Evolutionary conservation across 2,888 invertebrate species (phyloP).

Genomic region (Andrena bicolor): DNA sequence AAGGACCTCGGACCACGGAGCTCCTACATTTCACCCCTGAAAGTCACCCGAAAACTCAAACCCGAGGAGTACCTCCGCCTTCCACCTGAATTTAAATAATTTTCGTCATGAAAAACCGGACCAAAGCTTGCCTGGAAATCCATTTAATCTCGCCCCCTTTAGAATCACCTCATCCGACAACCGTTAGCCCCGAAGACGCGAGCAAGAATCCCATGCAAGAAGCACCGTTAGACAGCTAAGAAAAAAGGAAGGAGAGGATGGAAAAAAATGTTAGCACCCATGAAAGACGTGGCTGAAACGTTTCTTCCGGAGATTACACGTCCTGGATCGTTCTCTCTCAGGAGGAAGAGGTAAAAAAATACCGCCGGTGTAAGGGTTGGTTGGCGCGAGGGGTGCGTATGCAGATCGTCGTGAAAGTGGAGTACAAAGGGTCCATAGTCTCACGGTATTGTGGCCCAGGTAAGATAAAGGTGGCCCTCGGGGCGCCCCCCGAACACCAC

Average conservation of each 20-base stretch:
- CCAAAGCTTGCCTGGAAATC: background rate
- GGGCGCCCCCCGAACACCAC: slow-evolving; percentile 58
- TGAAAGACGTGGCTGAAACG: slow-evolving; percentile 45
- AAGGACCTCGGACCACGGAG: no score
- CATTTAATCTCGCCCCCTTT: background rate
- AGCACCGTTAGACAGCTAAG: slow-evolving; percentile 54
- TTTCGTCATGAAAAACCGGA: no score
- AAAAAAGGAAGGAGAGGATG: background rate
- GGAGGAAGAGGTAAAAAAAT: slow-evolving; percentile 29
- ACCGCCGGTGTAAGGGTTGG: slow-evolving; percentile 31
- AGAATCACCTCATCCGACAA: background rate
- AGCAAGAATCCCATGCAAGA: slow-evolving; percentile 49
- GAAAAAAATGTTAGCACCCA: slow-evolving; percentile 63
- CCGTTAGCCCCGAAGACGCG: slow-evolving; percentile 63
- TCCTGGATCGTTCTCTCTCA: slow-evolving; percentile 24
- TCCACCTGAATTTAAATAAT: no score
- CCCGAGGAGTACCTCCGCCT: no score
- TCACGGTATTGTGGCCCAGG: slow-evolving; percentile 84
- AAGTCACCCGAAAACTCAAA: no score
- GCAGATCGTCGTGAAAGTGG: slow-evolving; percentile 82
- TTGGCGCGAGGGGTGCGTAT: slow-evolving; percentile 77
- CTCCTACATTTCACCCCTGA: no score
- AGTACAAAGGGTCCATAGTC: slow-evolving; percentile 84
- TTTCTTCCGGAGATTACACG: slow-evolving; percentile 63
- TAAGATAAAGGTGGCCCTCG: slow-evolving; percentile 82